These are phyloP conservation scores for Brachyptera putata DNA, from an alignment of 2,888 invertebrate species.

Conservation along the genomic window DNA sequence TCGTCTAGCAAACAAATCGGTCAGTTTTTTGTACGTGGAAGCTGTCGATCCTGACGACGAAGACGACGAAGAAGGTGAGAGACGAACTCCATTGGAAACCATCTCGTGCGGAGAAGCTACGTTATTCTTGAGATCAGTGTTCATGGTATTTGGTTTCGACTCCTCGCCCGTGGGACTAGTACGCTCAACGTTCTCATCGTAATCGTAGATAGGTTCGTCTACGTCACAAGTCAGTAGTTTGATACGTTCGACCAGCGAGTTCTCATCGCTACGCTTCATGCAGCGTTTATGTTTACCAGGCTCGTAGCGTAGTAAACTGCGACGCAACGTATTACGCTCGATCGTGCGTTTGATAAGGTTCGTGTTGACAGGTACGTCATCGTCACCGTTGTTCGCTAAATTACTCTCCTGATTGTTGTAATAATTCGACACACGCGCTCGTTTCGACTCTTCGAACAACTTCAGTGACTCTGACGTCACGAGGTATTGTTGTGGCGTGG, in stretches of 20 bases:
- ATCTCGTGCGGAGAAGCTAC: not conserved
- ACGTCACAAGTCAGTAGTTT: constrained; percentile 81
- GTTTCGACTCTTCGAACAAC: constrained; percentile 62
- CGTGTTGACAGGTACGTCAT: constrained; percentile 39
- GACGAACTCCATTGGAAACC: not conserved
- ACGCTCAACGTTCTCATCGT: constrained; percentile 13
- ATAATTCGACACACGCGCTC: constrained; percentile 47
- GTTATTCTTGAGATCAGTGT: not conserved
- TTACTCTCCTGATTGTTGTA: constrained; percentile 42
- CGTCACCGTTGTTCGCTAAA: constrained; percentile 32
- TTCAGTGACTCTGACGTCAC: constrained; percentile 73
- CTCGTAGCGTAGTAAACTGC: constrained; percentile 71
- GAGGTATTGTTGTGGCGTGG: constrained; percentile 48
- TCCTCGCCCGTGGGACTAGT: constrained; percentile 34
- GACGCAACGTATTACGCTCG: constrained; percentile 74
- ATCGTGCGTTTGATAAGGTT: constrained; percentile 61
- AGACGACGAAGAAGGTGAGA: constrained; percentile 44
- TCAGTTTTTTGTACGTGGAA: constrained; percentile 61
- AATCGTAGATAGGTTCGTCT: constrained; percentile 17
- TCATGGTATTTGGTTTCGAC: too few relatives aligned
- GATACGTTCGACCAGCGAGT: constrained; percentile 80
- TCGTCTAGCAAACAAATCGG: constrained; percentile 55
- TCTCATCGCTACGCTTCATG: constrained; percentile 52
- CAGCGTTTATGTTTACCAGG: constrained; percentile 49
- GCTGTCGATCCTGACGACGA: constrained; percentile 56